These are phyloP conservation scores for Acromyrmex heyeri DNA, from an alignment of 1,140 invertebrate species.

Conservation along the genomic window DNA sequence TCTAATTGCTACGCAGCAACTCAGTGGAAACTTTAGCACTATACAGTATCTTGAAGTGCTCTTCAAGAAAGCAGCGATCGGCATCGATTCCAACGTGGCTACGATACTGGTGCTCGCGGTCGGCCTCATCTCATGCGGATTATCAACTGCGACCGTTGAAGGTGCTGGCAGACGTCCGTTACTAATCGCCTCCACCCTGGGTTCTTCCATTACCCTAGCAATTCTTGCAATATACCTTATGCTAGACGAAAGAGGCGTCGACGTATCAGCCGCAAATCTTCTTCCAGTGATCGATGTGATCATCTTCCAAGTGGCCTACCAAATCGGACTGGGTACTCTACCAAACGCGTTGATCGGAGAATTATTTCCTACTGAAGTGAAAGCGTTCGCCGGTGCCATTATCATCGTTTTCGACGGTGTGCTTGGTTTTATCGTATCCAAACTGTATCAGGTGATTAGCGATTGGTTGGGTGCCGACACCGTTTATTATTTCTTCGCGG, in stretches of 20 bases:
- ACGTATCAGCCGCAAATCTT: conserved; percentile 85
- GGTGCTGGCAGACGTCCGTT: conserved; percentile 90
- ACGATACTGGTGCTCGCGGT: conserved; percentile 91
- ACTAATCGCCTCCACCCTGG: conserved; percentile 89
- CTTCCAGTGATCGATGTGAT: conserved; percentile 90
- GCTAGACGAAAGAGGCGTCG: conserved; percentile 76
- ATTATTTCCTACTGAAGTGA: conserved; percentile 91
- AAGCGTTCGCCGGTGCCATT: conserved; percentile 90
- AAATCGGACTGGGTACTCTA: conserved; percentile 91
- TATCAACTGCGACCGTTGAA: conserved; percentile 91
- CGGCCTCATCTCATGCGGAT: conserved; percentile 89
- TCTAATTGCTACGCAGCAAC: conserved; percentile 92
- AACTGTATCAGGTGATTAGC: conserved; percentile 90
- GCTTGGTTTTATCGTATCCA: conserved; percentile 92
- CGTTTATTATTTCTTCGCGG: conserved; percentile 92
- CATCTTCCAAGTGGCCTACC: conserved; percentile 90
- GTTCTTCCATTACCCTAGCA: conserved; percentile 87
- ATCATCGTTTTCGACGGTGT: conserved; percentile 90
- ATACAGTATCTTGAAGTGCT: conserved; percentile 92
- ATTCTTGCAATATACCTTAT: conserved; percentile 89
- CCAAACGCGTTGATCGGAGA: conserved; percentile 92
- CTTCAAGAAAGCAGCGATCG: conserved; percentile 89
- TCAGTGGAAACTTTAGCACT: conserved; percentile 93
- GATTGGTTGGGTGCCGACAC: conserved; percentile 89
- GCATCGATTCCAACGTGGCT: conserved; percentile 86